phyloP scores from a whole-genome alignment of 2,797 vertebrate species.

The Heterohyrax brucei region DNA sequence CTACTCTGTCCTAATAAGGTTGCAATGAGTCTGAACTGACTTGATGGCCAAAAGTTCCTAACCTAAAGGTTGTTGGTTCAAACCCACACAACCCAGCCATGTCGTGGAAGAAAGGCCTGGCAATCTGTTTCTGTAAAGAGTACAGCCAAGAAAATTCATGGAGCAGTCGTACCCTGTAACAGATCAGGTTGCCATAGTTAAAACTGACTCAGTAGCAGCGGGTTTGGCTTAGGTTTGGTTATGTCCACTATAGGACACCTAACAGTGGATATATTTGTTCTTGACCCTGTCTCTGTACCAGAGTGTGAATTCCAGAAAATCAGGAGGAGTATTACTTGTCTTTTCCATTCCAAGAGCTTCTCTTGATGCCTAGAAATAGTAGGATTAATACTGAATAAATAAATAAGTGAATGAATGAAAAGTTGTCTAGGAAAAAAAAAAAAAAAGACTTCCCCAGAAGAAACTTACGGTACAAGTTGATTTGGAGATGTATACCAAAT shows the following conservation, averaged over 20 bases:
- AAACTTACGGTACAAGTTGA: conserved; percentile 65
- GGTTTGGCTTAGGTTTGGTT: too few species aligned
- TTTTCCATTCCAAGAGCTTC: conserved; percentile 15
- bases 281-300: conserved; percentile 34
- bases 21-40: too few species aligned
- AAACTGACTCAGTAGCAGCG: too few species aligned
- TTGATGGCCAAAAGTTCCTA: too few species aligned
- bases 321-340: conserved; percentile 46
- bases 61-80: too few species aligned
- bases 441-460: conserved; percentile 46
- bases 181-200: too few species aligned
- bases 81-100: too few species aligned
- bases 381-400: conserved; percentile 38
- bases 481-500: conserved; percentile 70
- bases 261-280: background rate
- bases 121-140: too few species aligned
- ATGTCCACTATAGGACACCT: background rate
- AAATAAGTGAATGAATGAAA: conserved; percentile 56
- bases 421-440: conserved; percentile 50
- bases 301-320: conserved; percentile 16
- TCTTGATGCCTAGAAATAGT: conserved; percentile 24
- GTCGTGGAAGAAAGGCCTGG: too few species aligned
- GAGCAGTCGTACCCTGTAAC: too few species aligned
- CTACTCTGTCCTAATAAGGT: too few species aligned
- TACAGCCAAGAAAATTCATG: too few species aligned